These are phyloP conservation scores for Pipa parva DNA, from an alignment of 2,113 vertebrate genomes.

Conservation along the genomic window DNA sequence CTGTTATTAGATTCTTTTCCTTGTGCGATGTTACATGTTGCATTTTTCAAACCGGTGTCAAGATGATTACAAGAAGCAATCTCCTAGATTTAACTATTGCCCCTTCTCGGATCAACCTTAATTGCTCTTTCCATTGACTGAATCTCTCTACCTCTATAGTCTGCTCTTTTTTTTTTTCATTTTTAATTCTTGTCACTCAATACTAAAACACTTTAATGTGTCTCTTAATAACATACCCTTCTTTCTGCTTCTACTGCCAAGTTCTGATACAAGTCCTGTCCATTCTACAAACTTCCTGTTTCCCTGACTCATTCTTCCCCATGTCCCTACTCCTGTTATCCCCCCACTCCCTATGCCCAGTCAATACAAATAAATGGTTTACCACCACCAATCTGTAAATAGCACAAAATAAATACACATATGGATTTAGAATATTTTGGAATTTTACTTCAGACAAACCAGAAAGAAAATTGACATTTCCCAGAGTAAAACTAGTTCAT, in stretches of 20 bases:
- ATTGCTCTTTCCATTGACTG: no score
- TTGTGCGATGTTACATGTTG: no score
- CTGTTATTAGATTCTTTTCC: no score
- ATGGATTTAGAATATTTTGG: not conserved
- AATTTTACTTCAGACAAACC: not conserved
- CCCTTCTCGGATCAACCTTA: no score
- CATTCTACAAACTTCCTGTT: not conserved
- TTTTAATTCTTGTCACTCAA: no score
- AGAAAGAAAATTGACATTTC: slow-evolving; percentile 20
- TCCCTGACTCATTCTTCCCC: not conserved
- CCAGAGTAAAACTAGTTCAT: no score
- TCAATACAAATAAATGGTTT: not conserved
- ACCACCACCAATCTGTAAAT: not conserved
- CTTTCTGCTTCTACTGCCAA: not conserved
- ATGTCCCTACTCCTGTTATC: not conserved
- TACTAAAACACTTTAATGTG: no score
- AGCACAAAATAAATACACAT: not conserved
- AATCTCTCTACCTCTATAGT: no score
- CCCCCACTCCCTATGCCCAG: not conserved
- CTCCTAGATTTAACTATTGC: no score
- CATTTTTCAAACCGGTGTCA: no score
- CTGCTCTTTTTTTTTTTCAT: no score
- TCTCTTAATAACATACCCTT: not conserved
- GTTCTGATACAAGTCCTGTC: not conserved
- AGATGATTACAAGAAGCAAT: no score